Percentiles rank a stretch among this genome's conserved stretches.
These are phyloP conservation scores for Montipora capitata DNA, from an alignment of 92 coral and sea anemone genomes.

Conservation along the genomic window DNA sequence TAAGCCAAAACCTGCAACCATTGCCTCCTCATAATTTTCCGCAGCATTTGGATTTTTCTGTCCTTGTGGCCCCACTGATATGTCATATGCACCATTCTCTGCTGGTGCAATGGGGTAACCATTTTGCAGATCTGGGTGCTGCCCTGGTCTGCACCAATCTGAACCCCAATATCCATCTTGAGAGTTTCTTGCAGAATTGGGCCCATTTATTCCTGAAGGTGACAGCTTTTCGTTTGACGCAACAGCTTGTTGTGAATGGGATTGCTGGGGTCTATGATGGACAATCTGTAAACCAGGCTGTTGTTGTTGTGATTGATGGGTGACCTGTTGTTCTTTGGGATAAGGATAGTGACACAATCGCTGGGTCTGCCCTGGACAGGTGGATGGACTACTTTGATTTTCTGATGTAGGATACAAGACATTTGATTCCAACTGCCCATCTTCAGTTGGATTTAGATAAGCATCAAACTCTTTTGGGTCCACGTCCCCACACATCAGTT, in stretches of 20 bases:
- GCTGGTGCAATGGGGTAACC: conserved; percentile 13
- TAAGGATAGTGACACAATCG: conserved; percentile 95
- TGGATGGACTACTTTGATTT: conserved; percentile 34
- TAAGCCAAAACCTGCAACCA: conserved; percentile 94
- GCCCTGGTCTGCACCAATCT: conserved; percentile 7
- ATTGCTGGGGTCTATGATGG: conserved; percentile 86
- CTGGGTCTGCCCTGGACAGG: conserved; percentile 82
- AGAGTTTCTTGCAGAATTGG: conserved; percentile 53
- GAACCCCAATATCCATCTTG: conserved; percentile 38
- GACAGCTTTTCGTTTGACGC: conserved; percentile 4
- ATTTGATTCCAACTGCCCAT: conserved; percentile 28
- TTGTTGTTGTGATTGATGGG: conserved; percentile 61
- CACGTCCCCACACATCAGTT: conserved; percentile 71
- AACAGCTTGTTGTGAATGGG: conserved; percentile 25
- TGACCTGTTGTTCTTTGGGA: conserved; percentile 69
- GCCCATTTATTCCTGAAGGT: conserved; percentile 48
- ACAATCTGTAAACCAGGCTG: conserved; percentile 78
- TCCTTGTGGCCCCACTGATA: background rate
- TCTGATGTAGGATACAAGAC: conserved; percentile 4
- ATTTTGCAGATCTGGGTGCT: conserved; percentile 8
- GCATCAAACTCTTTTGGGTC: conserved; percentile 88
- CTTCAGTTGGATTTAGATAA: conserved; percentile 74
- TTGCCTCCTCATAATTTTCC: conserved; percentile 83
- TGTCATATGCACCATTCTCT: background rate
- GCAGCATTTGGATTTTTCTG: conserved; percentile 2